phyloP scores from a whole-genome alignment of 1,140 invertebrate species.

The Micrasema minimum region DNA sequence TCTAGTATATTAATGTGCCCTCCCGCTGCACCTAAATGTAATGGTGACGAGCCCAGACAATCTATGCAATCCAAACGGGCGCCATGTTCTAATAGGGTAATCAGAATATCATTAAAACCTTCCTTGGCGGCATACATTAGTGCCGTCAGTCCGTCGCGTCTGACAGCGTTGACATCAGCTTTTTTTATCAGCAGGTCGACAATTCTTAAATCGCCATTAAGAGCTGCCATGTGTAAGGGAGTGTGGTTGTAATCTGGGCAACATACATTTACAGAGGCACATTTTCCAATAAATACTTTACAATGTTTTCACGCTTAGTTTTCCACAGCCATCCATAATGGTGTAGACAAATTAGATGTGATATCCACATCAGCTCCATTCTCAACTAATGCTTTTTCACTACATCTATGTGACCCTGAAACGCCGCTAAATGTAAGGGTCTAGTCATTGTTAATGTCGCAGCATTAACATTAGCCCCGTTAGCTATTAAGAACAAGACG shows the following conservation, averaged over 20 bases:
- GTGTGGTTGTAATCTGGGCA: not conserved
- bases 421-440: not conserved
- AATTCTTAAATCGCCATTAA: not conserved
- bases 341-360: not conserved
- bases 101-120: not conserved
- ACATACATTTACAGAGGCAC: not conserved
- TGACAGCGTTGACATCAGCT: not conserved
- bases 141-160: not conserved
- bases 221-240: not conserved
- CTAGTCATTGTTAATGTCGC: not conserved
- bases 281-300: not conserved
- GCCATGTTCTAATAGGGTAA: not conserved
- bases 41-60: too few relatives aligned
- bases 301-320: not conserved
- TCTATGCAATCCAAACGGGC: not conserved
- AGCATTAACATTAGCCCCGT: constrained; percentile 11
- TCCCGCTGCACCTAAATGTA: not conserved
- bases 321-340: not conserved
- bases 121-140: not conserved
- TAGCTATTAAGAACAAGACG: not conserved
- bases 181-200: constrained; percentile 1
- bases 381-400: not conserved
- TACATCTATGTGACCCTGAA: constrained; percentile 2
- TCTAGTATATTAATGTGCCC: constrained; percentile 4
- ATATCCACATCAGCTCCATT: constrained; percentile 5